A percentile compares a stretch with the other conserved stretches of the same genome.
These are phyloP conservation scores for Pseudotriccus pelzelni DNA, from an alignment of 2,797 vertebrate genomes.

Conservation along the genomic window DNA sequence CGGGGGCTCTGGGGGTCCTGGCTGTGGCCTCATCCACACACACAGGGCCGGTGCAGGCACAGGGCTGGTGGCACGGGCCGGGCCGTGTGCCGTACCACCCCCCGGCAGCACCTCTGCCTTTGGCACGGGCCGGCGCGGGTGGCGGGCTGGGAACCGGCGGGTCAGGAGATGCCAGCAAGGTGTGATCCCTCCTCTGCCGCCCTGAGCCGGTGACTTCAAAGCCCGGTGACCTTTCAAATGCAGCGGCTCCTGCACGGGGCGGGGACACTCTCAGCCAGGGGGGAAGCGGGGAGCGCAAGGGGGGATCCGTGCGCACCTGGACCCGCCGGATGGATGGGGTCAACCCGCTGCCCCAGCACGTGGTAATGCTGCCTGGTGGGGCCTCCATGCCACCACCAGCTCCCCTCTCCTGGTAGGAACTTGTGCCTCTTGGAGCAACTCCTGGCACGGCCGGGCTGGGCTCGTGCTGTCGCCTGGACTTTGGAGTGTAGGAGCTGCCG, in stretches of 20 bases:
- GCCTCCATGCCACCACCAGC: background rate
- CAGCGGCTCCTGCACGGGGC: background rate
- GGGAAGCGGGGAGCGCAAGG: accelerated
- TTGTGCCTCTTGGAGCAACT: accelerated
- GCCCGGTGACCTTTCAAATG: slow-evolving; percentile 27
- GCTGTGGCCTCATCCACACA: background rate
- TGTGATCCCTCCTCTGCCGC: background rate
- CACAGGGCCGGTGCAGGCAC: background rate
- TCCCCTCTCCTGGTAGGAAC: background rate
- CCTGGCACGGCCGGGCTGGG: background rate
- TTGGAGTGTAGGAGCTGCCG: background rate
- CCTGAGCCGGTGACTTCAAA: slow-evolving; percentile 19
- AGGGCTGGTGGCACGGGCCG: background rate
- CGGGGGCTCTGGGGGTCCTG: accelerated
- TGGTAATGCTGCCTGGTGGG: background rate
- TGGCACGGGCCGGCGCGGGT: background rate
- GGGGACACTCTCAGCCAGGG: background rate
- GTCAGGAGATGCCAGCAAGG: background rate
- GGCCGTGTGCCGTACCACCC: background rate
- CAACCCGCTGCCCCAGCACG: accelerated
- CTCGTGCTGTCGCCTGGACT: background rate
- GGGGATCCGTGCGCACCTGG: background rate
- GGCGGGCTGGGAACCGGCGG: background rate
- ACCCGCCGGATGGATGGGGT: background rate
- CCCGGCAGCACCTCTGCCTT: background rate